These are phyloP conservation scores for Eupithecia centaureata DNA, from an alignment of 2,888 invertebrate genomes.

Conservation along the genomic window DNA sequence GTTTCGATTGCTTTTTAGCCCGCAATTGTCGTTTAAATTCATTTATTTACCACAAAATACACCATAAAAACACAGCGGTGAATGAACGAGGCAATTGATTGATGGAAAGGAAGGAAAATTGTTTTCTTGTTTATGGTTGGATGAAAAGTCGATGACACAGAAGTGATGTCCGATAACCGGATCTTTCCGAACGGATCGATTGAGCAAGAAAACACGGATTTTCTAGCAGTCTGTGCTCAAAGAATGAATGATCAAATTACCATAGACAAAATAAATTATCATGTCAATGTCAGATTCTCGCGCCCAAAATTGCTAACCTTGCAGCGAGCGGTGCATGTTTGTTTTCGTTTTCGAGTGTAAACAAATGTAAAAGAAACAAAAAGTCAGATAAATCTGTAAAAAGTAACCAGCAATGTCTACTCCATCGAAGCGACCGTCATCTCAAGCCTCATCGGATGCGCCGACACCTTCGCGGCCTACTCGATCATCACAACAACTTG, in stretches of 20 bases:
- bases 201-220: constrained; percentile 10
- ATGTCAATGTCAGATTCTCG: constrained; percentile 36
- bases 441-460: constrained; percentile 76
- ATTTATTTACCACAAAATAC: constrained; percentile 79
- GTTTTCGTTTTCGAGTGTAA: constrained; percentile 16
- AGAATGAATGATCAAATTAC: not conserved
- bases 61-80: constrained; percentile 83
- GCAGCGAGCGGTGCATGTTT: constrained; percentile 10
- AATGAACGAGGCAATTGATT: constrained; percentile 82
- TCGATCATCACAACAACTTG: constrained; percentile 73
- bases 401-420: constrained; percentile 63
- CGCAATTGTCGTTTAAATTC: constrained; percentile 74
- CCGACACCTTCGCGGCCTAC: constrained; percentile 76
- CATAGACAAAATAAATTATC: not conserved
- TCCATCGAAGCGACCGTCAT: constrained; percentile 73
- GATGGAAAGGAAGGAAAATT: constrained; percentile 51
- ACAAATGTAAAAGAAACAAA: constrained; percentile 12
- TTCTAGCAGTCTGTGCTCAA: constrained; percentile 24
- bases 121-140: constrained; percentile 60
- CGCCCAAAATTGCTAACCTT: constrained; percentile 30
- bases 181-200: constrained; percentile 18
- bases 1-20: constrained; percentile 65
- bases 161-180: constrained; percentile 50
- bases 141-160: constrained; percentile 54
- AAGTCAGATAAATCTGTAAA: not conserved